Conservation (phyloP, 1,140 invertebrate species). For the Listronotus oregonensis region DNA sequence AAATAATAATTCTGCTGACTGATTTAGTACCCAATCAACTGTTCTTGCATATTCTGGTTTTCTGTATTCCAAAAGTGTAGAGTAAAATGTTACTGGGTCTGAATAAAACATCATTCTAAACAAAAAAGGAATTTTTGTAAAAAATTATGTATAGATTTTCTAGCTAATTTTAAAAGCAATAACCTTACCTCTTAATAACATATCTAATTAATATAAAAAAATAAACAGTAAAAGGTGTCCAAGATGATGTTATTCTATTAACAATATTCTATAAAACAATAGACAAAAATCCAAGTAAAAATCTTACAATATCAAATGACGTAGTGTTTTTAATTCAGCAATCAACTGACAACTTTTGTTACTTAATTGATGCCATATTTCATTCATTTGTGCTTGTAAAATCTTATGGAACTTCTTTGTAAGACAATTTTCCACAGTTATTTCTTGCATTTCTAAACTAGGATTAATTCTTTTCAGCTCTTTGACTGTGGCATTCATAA, state of each 20-base stretch:
- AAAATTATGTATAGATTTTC: too few species aligned
- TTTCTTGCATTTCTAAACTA: slow-evolving; percentile 74
- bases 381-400: slow-evolving; percentile 85
- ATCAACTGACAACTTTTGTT: slow-evolving; percentile 85
- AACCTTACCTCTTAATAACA: too few species aligned
- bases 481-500: slow-evolving; percentile 88
- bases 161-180: too few species aligned
- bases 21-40: slow-evolving; percentile 89
- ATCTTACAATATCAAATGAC: slow-evolving; percentile 79
- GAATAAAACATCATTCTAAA: slow-evolving; percentile 77
- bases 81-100: slow-evolving; percentile 89
- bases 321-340: slow-evolving; percentile 88
- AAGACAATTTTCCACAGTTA: slow-evolving; percentile 92
- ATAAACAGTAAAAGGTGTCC: too few species aligned
- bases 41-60: slow-evolving; percentile 83
- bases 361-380: slow-evolving; percentile 93
- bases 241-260: too few species aligned
- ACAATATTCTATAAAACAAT: too few species aligned
- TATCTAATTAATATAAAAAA: too few species aligned
- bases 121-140: slow-evolving; percentile 21
- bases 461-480: slow-evolving; percentile 87
- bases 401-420: slow-evolving; percentile 92
- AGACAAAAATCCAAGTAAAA: neutral
- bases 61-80: slow-evolving; percentile 76
- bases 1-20: slow-evolving; percentile 88